phyloP scores from a whole-genome alignment of 2,797 vertebrate genomes.

The Pseudomugil tenellus region DNA sequence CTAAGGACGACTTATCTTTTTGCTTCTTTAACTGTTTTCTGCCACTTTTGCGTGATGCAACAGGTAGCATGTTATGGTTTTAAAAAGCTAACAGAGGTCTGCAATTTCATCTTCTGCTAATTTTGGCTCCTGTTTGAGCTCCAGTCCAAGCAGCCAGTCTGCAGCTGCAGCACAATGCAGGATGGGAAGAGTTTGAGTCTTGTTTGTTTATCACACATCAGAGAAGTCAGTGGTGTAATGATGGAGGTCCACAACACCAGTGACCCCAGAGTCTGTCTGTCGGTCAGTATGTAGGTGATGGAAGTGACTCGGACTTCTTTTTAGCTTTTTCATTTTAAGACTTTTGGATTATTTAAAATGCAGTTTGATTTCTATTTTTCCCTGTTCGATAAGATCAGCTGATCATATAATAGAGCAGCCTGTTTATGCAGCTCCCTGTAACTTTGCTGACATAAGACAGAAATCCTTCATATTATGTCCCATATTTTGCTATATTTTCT shows the following conservation, averaged over 20 bases:
- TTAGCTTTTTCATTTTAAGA: background rate
- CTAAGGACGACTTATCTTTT: too few relatives aligned
- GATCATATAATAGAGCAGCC: background rate
- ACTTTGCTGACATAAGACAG: background rate
- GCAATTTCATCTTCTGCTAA: background rate
- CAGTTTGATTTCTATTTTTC: background rate
- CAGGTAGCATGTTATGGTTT: background rate
- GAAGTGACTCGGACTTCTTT: background rate
- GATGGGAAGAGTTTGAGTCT: background rate
- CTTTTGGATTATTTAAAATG: background rate
- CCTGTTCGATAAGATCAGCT: background rate
- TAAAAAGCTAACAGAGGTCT: background rate
- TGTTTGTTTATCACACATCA: background rate
- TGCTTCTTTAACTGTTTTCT: background rate
- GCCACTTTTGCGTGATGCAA: background rate
- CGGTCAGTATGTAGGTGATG: too few relatives aligned
- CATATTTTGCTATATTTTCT: too few relatives aligned
- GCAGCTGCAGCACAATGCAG: background rate
- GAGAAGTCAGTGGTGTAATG: background rate
- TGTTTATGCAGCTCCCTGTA: background rate
- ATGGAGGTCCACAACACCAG: background rate
- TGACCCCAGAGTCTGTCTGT: too few relatives aligned
- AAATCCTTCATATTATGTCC: background rate
- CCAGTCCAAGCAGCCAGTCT: too few relatives aligned
- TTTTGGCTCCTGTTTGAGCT: background rate